phyloP scores from a whole-genome alignment of 2,888 invertebrate genomes.

The Sarcophaga subvicina region DNA sequence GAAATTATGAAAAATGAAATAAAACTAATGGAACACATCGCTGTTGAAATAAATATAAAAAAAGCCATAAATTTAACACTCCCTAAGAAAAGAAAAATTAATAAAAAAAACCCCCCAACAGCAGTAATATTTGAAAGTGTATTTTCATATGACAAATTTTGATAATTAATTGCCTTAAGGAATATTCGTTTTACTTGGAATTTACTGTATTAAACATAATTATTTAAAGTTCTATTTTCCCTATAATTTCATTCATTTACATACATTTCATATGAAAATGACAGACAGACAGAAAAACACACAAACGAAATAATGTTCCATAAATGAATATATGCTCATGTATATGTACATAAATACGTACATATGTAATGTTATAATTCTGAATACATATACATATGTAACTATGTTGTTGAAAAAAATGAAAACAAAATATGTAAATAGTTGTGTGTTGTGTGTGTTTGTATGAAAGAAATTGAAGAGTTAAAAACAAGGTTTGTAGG shows the following conservation, averaged over 20 bases:
- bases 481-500: slow-evolving; percentile 66
- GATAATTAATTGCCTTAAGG: not conserved
- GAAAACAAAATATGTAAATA: slow-evolving; percentile 4
- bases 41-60: slow-evolving; percentile 32
- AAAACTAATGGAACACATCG: slow-evolving; percentile 56
- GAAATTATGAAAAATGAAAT: slow-evolving; percentile 58
- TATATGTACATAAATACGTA: not conserved
- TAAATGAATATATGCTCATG: not conserved
- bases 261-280: slow-evolving; percentile 28
- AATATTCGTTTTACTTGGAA: not conserved
- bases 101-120: not conserved
- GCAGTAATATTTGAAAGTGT: not conserved
- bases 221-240: slow-evolving; percentile 24
- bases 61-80: slow-evolving; percentile 38
- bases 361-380: too few species aligned
- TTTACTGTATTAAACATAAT: slow-evolving; percentile 32
- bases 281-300: not conserved
- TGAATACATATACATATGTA: not conserved
- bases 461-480: slow-evolving; percentile 53
- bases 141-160: too few species aligned
- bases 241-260: slow-evolving; percentile 36
- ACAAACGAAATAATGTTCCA: too few species aligned
- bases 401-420: slow-evolving; percentile 12
- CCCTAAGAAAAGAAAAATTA: slow-evolving; percentile 39
- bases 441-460: slow-evolving; percentile 32